Percentiles rank a stretch among this genome's conserved stretches.
These are phyloP conservation scores for Steatocranus sp. DNA, from an alignment of 2,797 vertebrate genomes.

Conservation along the genomic window DNA sequence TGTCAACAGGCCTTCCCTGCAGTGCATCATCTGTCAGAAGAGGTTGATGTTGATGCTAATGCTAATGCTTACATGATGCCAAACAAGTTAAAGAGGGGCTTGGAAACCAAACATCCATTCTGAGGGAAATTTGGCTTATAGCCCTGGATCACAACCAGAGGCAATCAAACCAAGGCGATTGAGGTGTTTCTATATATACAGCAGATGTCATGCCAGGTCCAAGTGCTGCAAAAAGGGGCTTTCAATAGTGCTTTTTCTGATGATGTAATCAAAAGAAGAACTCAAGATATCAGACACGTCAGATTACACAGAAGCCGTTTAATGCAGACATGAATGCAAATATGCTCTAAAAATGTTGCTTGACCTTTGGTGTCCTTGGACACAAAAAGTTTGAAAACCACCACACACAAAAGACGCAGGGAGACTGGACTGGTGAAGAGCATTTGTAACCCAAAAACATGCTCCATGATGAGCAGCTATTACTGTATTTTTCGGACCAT, in stretches of 20 bases:
- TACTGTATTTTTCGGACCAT: rapidly evolving
- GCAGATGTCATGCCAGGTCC: background rate
- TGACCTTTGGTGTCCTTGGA: background rate
- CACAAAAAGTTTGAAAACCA: background rate
- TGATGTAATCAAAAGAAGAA: background rate
- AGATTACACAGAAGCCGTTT: background rate
- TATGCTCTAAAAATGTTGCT: background rate
- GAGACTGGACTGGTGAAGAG: rapidly evolving
- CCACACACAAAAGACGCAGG: rapidly evolving
- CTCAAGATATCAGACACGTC: background rate
- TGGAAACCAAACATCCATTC: background rate
- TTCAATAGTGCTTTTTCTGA: background rate
- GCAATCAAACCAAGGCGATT: background rate
- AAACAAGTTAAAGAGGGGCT: background rate
- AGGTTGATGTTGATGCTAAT: too few species aligned
- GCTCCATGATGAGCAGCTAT: background rate
- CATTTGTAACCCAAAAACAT: background rate
- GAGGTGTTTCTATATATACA: background rate
- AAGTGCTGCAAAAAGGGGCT: background rate
- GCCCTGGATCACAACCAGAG: background rate
- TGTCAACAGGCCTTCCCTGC: background rate
- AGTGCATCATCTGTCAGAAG: background rate
- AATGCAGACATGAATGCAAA: background rate
- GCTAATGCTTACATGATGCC: background rate
- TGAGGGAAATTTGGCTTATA: background rate